phyloP scores from a whole-genome alignment of 2,797 vertebrate genomes.

The Intellagama lesueurii region DNA sequence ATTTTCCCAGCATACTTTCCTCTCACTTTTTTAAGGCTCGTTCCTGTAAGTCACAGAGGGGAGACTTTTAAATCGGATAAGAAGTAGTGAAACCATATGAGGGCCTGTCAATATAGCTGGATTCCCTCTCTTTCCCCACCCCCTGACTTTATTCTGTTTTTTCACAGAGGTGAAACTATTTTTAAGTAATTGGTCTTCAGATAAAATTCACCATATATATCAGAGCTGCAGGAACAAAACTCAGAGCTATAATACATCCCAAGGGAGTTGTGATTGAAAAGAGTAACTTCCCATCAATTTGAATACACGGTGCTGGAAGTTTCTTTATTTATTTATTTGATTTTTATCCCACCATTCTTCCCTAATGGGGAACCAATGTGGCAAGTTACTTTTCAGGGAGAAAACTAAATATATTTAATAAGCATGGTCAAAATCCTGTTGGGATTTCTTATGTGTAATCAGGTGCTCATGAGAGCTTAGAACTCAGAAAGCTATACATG shows the following conservation, averaged over 20 bases:
- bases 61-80: slow-evolving; percentile 53
- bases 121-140: slow-evolving; percentile 40
- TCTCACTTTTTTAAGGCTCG: slow-evolving; percentile 48
- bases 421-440: background rate
- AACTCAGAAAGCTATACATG: background rate
- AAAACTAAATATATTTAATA: background rate
- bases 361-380: too few species aligned
- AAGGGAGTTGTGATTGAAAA: too few species aligned
- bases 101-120: slow-evolving; percentile 56
- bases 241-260: too few species aligned
- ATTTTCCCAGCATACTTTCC: slow-evolving; percentile 28
- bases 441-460: too few species aligned
- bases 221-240: background rate
- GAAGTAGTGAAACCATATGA: slow-evolving; percentile 49
- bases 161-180: slow-evolving; percentile 28
- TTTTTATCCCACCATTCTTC: too few species aligned
- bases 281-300: background rate
- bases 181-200: slow-evolving; percentile 49
- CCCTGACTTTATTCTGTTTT: slow-evolving; percentile 14
- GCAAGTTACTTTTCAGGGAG: background rate
- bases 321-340: too few species aligned
- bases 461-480: background rate
- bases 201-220: too few species aligned
- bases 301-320: background rate
- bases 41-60: slow-evolving; percentile 55